phyloP scores from a whole-genome alignment of 2,888 invertebrate species.

The Labia minor region DNA sequence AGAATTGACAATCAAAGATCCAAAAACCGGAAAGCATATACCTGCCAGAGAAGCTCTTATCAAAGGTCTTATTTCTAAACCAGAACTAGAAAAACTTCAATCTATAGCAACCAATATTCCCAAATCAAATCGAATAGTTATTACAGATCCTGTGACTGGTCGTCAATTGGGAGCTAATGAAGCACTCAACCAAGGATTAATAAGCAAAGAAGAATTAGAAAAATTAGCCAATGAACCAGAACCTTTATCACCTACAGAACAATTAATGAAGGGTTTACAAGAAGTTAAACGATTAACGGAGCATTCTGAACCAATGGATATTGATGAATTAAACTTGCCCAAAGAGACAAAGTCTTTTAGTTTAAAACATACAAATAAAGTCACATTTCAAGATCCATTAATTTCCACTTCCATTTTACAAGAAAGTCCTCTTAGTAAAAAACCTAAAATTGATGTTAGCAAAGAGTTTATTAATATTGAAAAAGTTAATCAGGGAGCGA shows the following conservation, averaged over 20 bases:
- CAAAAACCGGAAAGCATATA: conserved; percentile 48
- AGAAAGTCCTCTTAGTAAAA: neutral
- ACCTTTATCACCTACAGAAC: neutral
- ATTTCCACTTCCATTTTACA: neutral
- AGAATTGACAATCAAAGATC: conserved; percentile 60
- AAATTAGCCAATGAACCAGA: neutral
- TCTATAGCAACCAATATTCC: neutral
- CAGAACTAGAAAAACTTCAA: neutral
- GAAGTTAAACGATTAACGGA: neutral
- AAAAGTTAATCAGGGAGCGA: too few relatives aligned
- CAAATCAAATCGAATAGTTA: neutral
- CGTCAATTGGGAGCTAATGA: neutral
- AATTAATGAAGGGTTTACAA: neutral
- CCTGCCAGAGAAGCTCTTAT: neutral
- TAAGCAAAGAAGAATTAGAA: neutral
- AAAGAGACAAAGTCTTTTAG: neutral
- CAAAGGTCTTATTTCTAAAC: neutral
- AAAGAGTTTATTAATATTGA: neutral
- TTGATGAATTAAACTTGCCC: neutral
- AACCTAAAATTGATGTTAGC: neutral
- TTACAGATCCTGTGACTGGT: neutral
- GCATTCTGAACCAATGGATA: neutral
- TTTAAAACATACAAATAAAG: neutral
- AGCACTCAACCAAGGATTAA: neutral
- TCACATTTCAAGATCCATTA: neutral